Evolutionary conservation across 2,113 vertebrate genomes (phyloP).

Genomic region (Trichomycterus rosablanca): DNA sequence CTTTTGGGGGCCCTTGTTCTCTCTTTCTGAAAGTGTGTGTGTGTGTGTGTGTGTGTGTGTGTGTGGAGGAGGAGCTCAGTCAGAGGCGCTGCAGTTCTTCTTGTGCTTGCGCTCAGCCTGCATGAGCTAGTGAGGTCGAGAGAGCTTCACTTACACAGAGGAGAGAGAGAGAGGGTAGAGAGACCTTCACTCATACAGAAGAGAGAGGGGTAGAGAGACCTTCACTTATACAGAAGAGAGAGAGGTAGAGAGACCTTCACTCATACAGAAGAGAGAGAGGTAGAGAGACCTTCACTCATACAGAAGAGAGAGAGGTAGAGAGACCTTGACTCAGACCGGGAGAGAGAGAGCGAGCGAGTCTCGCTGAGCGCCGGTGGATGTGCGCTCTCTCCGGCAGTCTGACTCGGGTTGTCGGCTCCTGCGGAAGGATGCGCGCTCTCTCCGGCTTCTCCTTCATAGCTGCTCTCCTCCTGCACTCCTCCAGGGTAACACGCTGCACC

Average conservation of each 20-base stretch:
- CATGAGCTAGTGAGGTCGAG: slow-evolving; percentile 2
- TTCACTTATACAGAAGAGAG: background rate
- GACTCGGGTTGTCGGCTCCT: slow-evolving; percentile 53
- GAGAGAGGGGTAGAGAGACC: background rate
- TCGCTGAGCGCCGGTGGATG: slow-evolving; percentile 13
- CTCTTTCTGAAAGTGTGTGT: background rate
- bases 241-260: background rate
- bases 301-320: background rate
- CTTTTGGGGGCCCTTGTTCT: too few relatives aligned
- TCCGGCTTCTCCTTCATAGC: slow-evolving; percentile 62
- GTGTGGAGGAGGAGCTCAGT: slow-evolving; percentile 63
- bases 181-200: background rate
- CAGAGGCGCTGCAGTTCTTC: slow-evolving; percentile 67
- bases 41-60: slow-evolving; percentile 43
- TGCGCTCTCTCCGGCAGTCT: slow-evolving; percentile 66
- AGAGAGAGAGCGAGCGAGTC: too few relatives aligned
- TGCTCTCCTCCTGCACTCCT: slow-evolving; percentile 60
- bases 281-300: too few relatives aligned
- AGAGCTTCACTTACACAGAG: background rate
- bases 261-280: slow-evolving; percentile 16
- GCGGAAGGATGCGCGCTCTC: slow-evolving; percentile 67
- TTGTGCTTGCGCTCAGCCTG: slow-evolving; percentile 45
- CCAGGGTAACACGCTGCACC: slow-evolving; percentile 65
- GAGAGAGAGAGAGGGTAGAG: background rate
- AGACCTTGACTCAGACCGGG: too few relatives aligned